These are phyloP conservation scores for Limosa lapponica DNA, from an alignment of 2,797 vertebrate genomes.

Conservation along the genomic window DNA sequence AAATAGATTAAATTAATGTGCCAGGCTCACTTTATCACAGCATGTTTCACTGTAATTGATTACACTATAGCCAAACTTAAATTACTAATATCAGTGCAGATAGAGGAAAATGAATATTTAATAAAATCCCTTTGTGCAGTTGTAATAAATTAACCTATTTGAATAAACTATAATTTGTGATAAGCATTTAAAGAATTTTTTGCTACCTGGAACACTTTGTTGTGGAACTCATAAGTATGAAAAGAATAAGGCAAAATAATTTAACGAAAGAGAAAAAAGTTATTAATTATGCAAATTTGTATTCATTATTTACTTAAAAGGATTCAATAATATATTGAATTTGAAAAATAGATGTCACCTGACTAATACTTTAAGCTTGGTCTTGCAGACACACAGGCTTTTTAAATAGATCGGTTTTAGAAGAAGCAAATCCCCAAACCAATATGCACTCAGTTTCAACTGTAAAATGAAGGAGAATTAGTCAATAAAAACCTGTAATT, in stretches of 20 bases:
- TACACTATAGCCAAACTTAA: slow-evolving; percentile 74
- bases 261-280: not conserved
- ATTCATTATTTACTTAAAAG: not conserved
- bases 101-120: slow-evolving; percentile 79
- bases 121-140: slow-evolving; percentile 64
- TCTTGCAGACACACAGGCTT: not conserved
- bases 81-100: slow-evolving; percentile 75
- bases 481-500: slow-evolving; percentile 4
- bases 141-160: slow-evolving; percentile 67
- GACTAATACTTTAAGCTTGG: not conserved
- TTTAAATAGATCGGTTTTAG: not conserved
- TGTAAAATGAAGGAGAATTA: not conserved
- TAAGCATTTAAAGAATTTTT: slow-evolving; percentile 45
- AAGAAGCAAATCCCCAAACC: not conserved
- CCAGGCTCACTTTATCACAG: slow-evolving; percentile 72
- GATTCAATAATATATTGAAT: not conserved
- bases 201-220: not conserved
- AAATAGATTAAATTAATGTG: slow-evolving; percentile 81
- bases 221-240: not conserved
- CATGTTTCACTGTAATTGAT: slow-evolving; percentile 80
- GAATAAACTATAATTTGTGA: slow-evolving; percentile 61
- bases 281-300: slow-evolving; percentile 18
- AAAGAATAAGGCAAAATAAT: slow-evolving; percentile 23
- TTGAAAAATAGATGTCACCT: not conserved
- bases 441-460: not conserved